phyloP scores from a whole-genome alignment of 2,113 vertebrate species.

The Carassius auratus region DNA sequence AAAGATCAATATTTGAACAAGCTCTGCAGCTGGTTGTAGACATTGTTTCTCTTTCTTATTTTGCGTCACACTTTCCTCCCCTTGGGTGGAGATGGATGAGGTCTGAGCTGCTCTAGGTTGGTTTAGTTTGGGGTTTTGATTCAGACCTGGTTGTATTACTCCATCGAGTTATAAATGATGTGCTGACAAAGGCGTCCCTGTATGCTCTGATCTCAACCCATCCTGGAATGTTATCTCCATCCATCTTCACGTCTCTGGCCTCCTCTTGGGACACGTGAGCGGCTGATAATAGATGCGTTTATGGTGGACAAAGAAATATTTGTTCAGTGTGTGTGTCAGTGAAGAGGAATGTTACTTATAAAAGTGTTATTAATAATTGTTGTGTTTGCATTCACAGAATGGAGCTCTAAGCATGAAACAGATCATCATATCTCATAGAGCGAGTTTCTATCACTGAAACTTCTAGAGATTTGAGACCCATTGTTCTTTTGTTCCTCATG shows the following conservation, averaged over 20 bases:
- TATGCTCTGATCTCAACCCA: constrained; percentile 22
- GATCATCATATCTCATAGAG: neutral
- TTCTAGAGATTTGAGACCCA: neutral
- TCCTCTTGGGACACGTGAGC: constrained; percentile 1
- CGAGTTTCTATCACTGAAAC: neutral
- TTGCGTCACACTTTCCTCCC: neutral
- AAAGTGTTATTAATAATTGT: neutral
- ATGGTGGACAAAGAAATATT: neutral
- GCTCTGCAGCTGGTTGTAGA: neutral
- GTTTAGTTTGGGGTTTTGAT: neutral
- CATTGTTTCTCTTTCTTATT: neutral
- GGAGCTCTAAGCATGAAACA: neutral
- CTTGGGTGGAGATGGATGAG: constrained; percentile 19
- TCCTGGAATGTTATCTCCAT: constrained; percentile 43
- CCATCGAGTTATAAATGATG: constrained; percentile 41
- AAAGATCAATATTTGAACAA: constrained; percentile 15
- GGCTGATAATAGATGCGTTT: constrained; percentile 27
- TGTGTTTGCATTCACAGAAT: neutral
- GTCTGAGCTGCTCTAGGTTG: neutral
- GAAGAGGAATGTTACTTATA: neutral
- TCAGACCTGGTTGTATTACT: constrained; percentile 32
- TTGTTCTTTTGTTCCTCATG: neutral
- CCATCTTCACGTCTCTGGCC: constrained; percentile 12
- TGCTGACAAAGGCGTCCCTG: constrained; percentile 50
- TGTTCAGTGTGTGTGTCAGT: neutral